Evolutionary conservation across 92 coral and sea anemone genomes (phyloP).

Genomic region (Umimayanthus kanabou): DNA sequence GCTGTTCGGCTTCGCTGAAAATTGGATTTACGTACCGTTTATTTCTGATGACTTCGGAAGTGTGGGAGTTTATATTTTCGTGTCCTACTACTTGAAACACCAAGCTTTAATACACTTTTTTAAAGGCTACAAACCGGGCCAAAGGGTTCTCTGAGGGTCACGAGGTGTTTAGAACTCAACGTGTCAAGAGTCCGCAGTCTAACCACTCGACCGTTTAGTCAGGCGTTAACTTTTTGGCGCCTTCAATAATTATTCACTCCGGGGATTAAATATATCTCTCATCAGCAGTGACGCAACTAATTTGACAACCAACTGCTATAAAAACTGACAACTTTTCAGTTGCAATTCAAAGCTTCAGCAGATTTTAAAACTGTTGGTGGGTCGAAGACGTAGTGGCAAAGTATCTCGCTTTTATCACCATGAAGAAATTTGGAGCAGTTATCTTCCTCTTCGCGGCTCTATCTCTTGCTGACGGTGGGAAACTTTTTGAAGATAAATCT

Average conservation of each 20-base stretch:
- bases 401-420: not conserved
- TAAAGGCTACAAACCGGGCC: too few relatives aligned
- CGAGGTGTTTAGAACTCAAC: not conserved
- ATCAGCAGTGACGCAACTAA: not conserved
- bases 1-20: too few relatives aligned
- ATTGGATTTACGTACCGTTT: too few relatives aligned
- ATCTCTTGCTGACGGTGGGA: not conserved
- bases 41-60: too few relatives aligned
- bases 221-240: constrained; percentile 1
- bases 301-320: not conserved
- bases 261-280: not conserved
- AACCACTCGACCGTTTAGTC: not conserved
- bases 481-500: not conserved
- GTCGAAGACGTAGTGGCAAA: too few relatives aligned
- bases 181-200: not conserved
- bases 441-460: not conserved
- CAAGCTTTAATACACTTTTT: too few relatives aligned
- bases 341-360: not conserved
- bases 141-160: too few relatives aligned
- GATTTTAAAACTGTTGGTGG: not conserved
- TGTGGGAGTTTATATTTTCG: too few relatives aligned
- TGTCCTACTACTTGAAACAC: too few relatives aligned
- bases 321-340: not conserved
- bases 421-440: not conserved
- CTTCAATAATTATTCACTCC: not conserved